These are phyloP conservation scores for Melanaphis sacchari DNA, from an alignment of 1,140 invertebrate species.

Conservation along the genomic window DNA sequence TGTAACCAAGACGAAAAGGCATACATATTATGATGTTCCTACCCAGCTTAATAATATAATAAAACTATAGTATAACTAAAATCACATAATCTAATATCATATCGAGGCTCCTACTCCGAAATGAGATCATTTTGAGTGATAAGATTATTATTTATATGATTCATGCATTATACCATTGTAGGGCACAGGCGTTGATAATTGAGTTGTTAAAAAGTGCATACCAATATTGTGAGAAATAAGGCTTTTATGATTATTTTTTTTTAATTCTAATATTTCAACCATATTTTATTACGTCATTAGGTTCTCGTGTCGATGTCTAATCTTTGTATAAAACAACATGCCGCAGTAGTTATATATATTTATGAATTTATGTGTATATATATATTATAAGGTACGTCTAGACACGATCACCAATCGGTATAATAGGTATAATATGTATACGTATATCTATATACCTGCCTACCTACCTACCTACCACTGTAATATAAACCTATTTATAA, in stretches of 20 bases:
- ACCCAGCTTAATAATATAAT: too few relatives aligned
- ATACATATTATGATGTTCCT: neutral
- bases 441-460: neutral
- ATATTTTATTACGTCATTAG: slow-evolving; percentile 22
- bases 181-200: slow-evolving; percentile 32
- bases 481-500: slow-evolving; percentile 13
- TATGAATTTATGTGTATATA: neutral
- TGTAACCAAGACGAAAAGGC: neutral
- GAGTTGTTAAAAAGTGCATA: slow-evolving; percentile 29
- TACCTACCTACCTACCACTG: neutral
- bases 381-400: neutral
- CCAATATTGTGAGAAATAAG: neutral
- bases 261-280: neutral
- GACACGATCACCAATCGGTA: neutral
- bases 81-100: neutral
- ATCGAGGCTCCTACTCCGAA: neutral
- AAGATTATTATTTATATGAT: slow-evolving; percentile 19
- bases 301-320: slow-evolving; percentile 38
- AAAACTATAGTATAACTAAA: neutral
- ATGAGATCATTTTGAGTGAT: neutral
- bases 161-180: neutral
- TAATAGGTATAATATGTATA: neutral
- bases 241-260: slow-evolving; percentile 20
- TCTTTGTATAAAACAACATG: slow-evolving; percentile 5
- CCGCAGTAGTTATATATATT: neutral